These are phyloP conservation scores for Clusia tigrina DNA, from an alignment of 2,888 invertebrate genomes.

Conservation along the genomic window DNA sequence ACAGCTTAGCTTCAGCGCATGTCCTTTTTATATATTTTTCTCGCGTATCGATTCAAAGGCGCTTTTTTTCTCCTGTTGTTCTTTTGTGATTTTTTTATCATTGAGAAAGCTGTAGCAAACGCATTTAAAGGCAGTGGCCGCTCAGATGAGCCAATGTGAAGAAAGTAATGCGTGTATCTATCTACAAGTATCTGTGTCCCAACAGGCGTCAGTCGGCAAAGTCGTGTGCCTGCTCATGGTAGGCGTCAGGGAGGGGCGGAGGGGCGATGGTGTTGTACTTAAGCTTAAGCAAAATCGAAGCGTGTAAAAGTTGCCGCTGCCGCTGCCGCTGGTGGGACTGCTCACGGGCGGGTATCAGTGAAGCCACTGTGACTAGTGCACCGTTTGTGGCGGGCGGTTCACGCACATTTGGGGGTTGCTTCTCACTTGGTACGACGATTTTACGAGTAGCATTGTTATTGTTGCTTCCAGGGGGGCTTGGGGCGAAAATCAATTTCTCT, in stretches of 20 bases:
- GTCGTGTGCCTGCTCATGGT: too few relatives aligned
- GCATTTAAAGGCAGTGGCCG: not conserved
- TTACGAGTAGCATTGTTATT: not conserved
- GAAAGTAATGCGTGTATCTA: too few relatives aligned
- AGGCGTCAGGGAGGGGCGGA: not conserved
- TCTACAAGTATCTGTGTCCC: too few relatives aligned
- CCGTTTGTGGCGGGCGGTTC: too few relatives aligned
- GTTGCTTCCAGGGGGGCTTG: too few relatives aligned
- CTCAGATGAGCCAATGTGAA: not conserved
- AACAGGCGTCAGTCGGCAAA: too few relatives aligned
- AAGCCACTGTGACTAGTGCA: too few relatives aligned
- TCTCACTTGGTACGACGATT: not conserved
- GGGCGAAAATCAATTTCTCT: not conserved
- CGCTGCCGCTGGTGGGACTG: not conserved
- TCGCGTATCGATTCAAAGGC: slow-evolving; percentile 51
- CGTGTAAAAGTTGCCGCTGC: too few relatives aligned
- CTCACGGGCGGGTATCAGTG: not conserved
- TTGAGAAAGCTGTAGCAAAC: slow-evolving; percentile 9
- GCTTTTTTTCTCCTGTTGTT: slow-evolving; percentile 11
- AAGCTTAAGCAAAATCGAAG: too few relatives aligned
- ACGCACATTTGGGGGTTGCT: not conserved
- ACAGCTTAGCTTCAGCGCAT: slow-evolving; percentile 34
- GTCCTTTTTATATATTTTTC: slow-evolving; percentile 35
- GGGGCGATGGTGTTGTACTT: too few relatives aligned
- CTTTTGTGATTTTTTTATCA: slow-evolving; percentile 17